Percentiles rank a stretch among this genome's conserved stretches.
Conservation (phyloP, 2,888 invertebrate species). For the Eristalinus aeneus region DNA sequence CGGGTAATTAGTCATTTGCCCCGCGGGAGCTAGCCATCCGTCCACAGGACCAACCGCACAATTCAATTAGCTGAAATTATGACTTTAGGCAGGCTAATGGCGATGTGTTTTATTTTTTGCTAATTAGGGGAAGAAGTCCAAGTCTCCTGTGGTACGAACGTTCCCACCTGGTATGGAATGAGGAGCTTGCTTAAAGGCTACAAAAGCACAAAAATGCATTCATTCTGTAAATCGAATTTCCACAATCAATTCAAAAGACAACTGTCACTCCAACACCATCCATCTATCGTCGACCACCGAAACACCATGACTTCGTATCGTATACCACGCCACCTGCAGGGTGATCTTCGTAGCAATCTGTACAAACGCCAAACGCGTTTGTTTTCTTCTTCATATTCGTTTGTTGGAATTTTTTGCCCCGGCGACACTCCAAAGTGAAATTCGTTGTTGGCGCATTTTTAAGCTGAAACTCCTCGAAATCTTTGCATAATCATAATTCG, state of each 20-base stretch:
- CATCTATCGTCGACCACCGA: neutral
- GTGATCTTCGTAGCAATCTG: neutral
- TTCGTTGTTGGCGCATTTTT: slow-evolving; percentile 68
- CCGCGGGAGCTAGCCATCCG: slow-evolving; percentile 9
- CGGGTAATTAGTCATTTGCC: slow-evolving; percentile 35
- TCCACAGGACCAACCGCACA: slow-evolving; percentile 21
- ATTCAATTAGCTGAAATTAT: slow-evolving; percentile 32
- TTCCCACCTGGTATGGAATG: neutral
- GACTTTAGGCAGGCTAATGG: neutral
- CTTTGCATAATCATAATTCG: neutral
- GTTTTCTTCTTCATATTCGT: slow-evolving; percentile 67
- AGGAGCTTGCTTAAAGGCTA: neutral
- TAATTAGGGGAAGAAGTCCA: slow-evolving; percentile 35
- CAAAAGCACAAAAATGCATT: neutral
- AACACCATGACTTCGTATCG: neutral
- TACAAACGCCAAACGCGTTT: slow-evolving; percentile 70
- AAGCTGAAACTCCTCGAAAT: neutral
- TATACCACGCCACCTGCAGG: neutral
- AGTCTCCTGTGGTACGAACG: neutral
- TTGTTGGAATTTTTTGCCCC: slow-evolving; percentile 70
- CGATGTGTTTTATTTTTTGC: neutral
- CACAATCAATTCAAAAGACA: neutral
- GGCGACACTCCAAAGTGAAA: slow-evolving; percentile 63
- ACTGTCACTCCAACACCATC: neutral
- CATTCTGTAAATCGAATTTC: no score